These are phyloP conservation scores for Herpailurus yagouaroundi DNA, from an alignment of 2,113 vertebrate genomes.

Conservation along the genomic window DNA sequence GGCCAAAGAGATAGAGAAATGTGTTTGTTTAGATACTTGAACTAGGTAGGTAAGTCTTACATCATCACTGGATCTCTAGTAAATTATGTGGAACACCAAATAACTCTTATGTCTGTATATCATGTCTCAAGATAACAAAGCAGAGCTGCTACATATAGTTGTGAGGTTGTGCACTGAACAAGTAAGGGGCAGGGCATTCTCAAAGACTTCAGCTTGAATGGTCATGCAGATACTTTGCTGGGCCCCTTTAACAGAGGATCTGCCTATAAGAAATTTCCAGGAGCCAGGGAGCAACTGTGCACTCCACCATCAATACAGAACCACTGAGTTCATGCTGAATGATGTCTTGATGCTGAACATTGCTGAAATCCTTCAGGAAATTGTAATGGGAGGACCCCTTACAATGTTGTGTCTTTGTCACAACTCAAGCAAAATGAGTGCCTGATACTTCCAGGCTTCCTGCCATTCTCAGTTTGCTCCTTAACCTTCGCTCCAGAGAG, in stretches of 20 bases:
- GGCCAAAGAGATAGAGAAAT: not conserved
- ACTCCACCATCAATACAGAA: not conserved
- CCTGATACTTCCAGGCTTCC: not conserved
- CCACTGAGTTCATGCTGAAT: not conserved
- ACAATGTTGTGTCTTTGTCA: not conserved
- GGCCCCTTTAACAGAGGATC: not conserved
- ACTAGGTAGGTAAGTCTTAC: not conserved
- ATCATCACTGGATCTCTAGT: not conserved
- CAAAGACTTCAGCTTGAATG: not conserved
- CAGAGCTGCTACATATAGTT: not conserved
- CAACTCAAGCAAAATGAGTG: not conserved
- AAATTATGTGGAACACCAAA: not conserved
- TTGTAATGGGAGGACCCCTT: not conserved
- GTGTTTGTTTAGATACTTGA: not conserved
- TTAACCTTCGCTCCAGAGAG: not conserved
- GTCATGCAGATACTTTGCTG: not conserved
- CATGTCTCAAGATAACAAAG: not conserved
- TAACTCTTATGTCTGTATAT: not conserved
- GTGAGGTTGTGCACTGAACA: not conserved
- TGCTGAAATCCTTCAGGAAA: not conserved
- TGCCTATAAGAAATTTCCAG: not conserved
- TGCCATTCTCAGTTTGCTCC: not conserved
- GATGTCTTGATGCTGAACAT: not conserved
- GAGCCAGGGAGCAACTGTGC: not conserved
- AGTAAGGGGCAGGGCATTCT: not conserved